A percentile compares a stretch with the other conserved stretches of the same genome.
phyloP scores from a whole-genome alignment of 2,888 invertebrate species.

The Ctenicera cuprea region DNA sequence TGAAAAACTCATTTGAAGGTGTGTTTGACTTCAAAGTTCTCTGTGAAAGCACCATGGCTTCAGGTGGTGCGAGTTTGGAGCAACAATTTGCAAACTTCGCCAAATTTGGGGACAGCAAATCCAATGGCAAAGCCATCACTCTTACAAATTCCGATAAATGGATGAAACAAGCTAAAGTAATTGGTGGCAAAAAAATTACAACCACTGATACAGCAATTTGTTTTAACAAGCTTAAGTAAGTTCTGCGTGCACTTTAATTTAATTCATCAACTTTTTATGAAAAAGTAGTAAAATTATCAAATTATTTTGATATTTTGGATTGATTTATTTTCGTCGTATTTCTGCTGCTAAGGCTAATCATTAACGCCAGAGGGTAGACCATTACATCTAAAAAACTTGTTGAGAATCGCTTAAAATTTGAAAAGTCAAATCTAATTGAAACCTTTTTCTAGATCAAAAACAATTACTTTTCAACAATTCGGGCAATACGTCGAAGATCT shows the following conservation, averaged over 20 bases:
- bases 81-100: conserved; percentile 87
- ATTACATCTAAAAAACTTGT: too few relatives aligned
- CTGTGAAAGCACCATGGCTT: conserved; percentile 11
- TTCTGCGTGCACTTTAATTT: not conserved
- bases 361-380: too few relatives aligned
- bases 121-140: conserved; percentile 89
- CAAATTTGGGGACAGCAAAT: conserved; percentile 91
- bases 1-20: not conserved
- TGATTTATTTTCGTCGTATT: too few relatives aligned
- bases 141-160: conserved; percentile 95
- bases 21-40: not conserved
- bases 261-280: too few relatives aligned
- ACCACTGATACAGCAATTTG: conserved; percentile 93
- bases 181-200: conserved; percentile 84
- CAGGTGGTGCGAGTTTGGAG: conserved; percentile 71
- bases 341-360: too few relatives aligned
- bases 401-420: too few relatives aligned
- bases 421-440: too few relatives aligned
- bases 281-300: too few relatives aligned
- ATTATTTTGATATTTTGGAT: too few relatives aligned
- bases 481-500: conserved; percentile 86
- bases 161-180: conserved; percentile 92
- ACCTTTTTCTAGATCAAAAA: conserved; percentile 61
- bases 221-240: conserved; percentile 90
- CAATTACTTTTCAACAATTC: conserved; percentile 63